Percentiles rank a stretch among this genome's conserved stretches.
phyloP scores from a whole-genome alignment of 2,113 vertebrate genomes.

The Chunga burmeisteri region DNA sequence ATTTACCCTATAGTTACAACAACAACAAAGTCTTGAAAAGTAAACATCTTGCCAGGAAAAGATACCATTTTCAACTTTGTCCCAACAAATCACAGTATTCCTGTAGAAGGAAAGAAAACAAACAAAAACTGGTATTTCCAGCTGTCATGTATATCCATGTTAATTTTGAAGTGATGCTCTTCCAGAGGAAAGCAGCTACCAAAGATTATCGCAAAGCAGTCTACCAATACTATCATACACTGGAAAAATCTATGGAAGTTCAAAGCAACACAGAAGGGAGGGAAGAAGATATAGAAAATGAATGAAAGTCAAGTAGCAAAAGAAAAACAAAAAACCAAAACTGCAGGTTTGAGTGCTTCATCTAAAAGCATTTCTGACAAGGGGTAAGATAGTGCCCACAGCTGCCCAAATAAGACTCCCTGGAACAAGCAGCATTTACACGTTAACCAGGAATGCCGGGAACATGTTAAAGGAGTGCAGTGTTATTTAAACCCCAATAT shows the following conservation, averaged over 20 bases:
- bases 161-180: not conserved
- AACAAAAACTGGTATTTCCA: not conserved
- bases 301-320: not conserved
- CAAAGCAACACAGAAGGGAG: not conserved
- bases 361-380: not conserved
- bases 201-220: not conserved
- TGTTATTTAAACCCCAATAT: not conserved
- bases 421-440: not conserved
- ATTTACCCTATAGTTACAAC: not conserved
- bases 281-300: too few relatives aligned
- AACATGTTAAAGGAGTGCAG: not conserved
- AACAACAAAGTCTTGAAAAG: not conserved
- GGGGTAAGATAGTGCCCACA: not conserved
- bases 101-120: not conserved
- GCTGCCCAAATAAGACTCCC: slow-evolving; percentile 10
- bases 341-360: not conserved
- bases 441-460: not conserved
- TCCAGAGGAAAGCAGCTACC: not conserved
- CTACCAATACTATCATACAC: not conserved
- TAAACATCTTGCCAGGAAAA: not conserved
- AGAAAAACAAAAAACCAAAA: not conserved
- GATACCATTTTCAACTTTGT: not conserved
- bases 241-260: not conserved
- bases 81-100: not conserved
- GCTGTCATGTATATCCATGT: not conserved